phyloP scores from a whole-genome alignment of 2,113 vertebrate species.

The Accipiter cooperii region DNA sequence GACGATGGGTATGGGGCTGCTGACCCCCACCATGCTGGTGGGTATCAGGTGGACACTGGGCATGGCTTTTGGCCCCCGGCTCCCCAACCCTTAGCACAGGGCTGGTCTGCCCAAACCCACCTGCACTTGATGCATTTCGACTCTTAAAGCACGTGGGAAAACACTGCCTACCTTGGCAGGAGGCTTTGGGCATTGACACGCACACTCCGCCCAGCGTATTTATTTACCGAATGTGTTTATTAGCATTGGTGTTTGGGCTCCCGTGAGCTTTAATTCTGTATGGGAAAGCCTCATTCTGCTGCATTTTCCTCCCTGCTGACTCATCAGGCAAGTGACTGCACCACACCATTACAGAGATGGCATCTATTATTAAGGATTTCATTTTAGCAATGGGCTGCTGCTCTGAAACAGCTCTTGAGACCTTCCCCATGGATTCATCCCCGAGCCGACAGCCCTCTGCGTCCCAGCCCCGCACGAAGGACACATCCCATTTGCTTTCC shows the following conservation, averaged over 20 bases:
- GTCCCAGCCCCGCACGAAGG: fast-evolving
- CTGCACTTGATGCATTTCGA: fast-evolving
- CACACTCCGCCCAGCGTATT: fast-evolving
- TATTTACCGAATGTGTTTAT: neutral
- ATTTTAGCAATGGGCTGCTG: neutral
- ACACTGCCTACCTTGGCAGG: fast-evolving
- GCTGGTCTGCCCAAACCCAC: neutral
- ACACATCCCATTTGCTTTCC: fast-evolving
- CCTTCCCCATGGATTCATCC: fast-evolving
- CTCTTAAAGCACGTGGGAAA: neutral
- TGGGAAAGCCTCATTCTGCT: neutral
- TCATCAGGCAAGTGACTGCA: fast-evolving
- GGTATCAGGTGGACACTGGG: neutral
- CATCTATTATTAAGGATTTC: neutral
- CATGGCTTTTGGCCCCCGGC: neutral
- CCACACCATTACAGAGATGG: neutral
- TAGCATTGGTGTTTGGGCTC: neutral
- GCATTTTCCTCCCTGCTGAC: neutral
- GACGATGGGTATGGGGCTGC: too few relatives aligned
- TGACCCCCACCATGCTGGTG: neutral
- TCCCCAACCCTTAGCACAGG: neutral
- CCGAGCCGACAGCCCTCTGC: neutral
- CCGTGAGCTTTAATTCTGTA: neutral
- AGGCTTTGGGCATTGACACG: fast-evolving
- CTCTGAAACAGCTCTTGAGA: too few relatives aligned